Conservation (phyloP, 1,140 invertebrate species). For the Camponotus vicinus region DNA sequence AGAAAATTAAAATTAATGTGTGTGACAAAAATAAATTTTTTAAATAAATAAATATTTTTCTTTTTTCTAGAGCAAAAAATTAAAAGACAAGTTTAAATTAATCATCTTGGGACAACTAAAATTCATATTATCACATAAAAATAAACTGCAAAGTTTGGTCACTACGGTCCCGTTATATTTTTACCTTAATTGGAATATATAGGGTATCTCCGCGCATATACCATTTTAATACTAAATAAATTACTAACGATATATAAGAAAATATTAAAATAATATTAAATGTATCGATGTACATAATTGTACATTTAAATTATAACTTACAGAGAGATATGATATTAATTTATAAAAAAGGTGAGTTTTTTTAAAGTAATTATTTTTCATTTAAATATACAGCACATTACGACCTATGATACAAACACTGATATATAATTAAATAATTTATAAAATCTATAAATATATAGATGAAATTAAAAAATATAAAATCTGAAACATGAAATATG, state of each 20-base stretch:
- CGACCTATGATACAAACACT: neutral
- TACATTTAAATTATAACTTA: slow-evolving; percentile 7
- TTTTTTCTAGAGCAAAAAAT: neutral
- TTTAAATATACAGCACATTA: neutral
- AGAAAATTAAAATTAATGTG: too few relatives aligned
- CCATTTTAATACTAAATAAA: neutral
- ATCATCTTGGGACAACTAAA: slow-evolving; percentile 15
- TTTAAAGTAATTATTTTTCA: neutral
- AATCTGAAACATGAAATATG: neutral
- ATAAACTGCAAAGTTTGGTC: slow-evolving; percentile 38
- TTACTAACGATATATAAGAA: too few relatives aligned
- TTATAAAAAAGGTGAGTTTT: neutral
- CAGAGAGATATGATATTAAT: neutral
- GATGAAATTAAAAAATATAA: neutral
- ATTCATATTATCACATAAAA: slow-evolving; percentile 14
- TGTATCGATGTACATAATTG: neutral
- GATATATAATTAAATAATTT: neutral
- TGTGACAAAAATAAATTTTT: neutral
- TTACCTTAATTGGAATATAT: too few relatives aligned
- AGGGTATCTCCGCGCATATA: neutral
- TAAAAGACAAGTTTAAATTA: slow-evolving; percentile 5
- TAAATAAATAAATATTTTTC: neutral
- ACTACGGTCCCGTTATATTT: slow-evolving; percentile 13
- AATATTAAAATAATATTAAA: slow-evolving; percentile 5
- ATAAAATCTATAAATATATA: too few relatives aligned